Evolutionary conservation across 2,113 vertebrate species (phyloP).

Genomic region (Esox niger): DNA sequence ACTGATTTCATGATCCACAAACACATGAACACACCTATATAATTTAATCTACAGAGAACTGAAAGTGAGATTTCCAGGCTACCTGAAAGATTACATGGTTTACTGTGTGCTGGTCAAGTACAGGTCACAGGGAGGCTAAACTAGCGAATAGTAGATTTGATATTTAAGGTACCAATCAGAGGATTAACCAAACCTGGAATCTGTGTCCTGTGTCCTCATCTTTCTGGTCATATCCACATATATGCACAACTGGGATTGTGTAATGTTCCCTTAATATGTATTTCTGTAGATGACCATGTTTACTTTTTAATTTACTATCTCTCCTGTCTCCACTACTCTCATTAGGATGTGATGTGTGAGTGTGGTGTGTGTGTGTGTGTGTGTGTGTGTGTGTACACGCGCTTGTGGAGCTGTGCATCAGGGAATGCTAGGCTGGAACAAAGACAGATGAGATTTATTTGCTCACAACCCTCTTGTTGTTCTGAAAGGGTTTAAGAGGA

Average conservation of each 20-base stretch:
- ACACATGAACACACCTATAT: neutral
- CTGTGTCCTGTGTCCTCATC: neutral
- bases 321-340: neutral
- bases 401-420: constrained; percentile 29
- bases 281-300: neutral
- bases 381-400: too few species aligned
- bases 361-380: too few species aligned
- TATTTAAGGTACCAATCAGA: constrained; percentile 22
- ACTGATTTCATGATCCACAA: neutral
- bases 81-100: neutral
- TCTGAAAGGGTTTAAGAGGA: constrained; percentile 51
- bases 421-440: constrained; percentile 26
- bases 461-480: constrained; percentile 41
- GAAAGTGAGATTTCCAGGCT: neutral
- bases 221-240: neutral
- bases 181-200: neutral
- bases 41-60: neutral
- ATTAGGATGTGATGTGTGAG: neutral
- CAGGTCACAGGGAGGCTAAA: neutral
- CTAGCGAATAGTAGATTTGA: constrained; percentile 1
- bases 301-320: constrained; percentile 1
- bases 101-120: neutral
- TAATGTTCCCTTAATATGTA: constrained; percentile 12
- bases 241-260: neutral
- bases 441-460: constrained; percentile 46